Conservation (phyloP, 2,797 vertebrate species). For the Pelochelys cantorii region DNA sequence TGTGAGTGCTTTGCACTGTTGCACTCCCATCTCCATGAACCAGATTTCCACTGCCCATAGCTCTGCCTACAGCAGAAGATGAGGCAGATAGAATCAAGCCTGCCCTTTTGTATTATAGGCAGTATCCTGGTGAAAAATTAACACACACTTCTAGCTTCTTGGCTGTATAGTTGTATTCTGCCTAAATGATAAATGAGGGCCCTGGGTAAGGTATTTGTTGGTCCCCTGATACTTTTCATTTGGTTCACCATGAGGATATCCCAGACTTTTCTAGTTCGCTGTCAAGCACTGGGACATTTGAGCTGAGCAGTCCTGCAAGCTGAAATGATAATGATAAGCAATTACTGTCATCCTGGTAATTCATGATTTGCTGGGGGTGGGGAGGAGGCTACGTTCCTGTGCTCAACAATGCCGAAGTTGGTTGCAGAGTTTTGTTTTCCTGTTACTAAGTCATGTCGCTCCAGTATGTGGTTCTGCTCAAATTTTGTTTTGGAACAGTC, state of each 20-base stretch:
- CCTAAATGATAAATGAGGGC: background rate
- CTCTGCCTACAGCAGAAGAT: background rate
- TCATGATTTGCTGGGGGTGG: background rate
- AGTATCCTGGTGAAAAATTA: background rate
- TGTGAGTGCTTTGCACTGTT: background rate
- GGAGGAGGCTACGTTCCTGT: background rate
- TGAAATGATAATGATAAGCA: background rate
- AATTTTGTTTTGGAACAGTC: background rate
- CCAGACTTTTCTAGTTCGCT: background rate
- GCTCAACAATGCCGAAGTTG: background rate
- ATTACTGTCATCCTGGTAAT: background rate
- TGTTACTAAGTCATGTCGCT: background rate
- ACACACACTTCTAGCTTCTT: background rate
- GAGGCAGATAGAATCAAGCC: background rate
- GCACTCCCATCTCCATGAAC: background rate
- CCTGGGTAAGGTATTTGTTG: background rate
- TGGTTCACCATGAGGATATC: background rate
- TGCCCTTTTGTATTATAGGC: accelerated
- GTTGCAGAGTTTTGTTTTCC: background rate
- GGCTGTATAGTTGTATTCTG: background rate
- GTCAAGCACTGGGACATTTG: background rate
- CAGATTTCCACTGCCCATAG: background rate
- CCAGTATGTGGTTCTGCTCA: background rate
- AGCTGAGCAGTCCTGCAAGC: accelerated
- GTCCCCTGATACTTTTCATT: background rate